Base-by-base conservation (phyloP, 2,113 vertebrate genomes). In the Salminus brasiliensis region DNA sequence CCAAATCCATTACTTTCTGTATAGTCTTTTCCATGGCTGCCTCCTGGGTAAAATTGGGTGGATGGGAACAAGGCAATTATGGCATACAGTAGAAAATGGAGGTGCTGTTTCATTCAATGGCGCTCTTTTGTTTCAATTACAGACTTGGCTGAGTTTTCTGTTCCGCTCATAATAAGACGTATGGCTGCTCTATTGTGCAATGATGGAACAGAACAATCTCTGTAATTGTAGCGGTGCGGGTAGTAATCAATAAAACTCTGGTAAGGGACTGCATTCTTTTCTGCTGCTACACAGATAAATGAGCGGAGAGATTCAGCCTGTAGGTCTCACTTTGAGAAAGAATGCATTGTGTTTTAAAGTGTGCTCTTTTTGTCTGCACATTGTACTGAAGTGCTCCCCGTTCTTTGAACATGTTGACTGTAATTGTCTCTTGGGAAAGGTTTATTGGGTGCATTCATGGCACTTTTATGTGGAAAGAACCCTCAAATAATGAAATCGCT, bases 71-170 rank as follows among this genome's bases (percentile, higher is more conserved):
- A 68, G 66, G 63, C 39, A 72, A 72, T 66, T 72, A 70, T 34
- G n/a, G 30, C 69, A 10, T 72, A 60, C 25, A 36, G 21, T 67
- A 53, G 71, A 57, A 55, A 70, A 83, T 27, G 59, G 59, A 59
- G 74, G 66, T 57, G 21, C 41, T 30, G 41, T 60, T 47, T 63
- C 49, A 2, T 76, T 78, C 65, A 18, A 7, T 39, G 11, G 59
- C 74, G 75, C 32, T 81, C 76, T 71, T 83, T 81, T 81, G 65
- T 83, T 80, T 81, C 78, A 78, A 76, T 81, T 72, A 81, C 41
- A 47, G 23, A 66, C 45, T 36, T 34, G 18, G 63, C 62, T 18
- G 74, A 66, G 43, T 76, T 70, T 69, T 43, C 32, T 69, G 32
- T 45, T 49, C 55, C 13, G 25, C 80, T 63, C 67, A 72, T 63